Evolutionary conservation across 2,797 vertebrate genomes (phyloP), one percentile per base, ranked within the genome.

Genomic region (Aulostomus chinensis): DNA sequence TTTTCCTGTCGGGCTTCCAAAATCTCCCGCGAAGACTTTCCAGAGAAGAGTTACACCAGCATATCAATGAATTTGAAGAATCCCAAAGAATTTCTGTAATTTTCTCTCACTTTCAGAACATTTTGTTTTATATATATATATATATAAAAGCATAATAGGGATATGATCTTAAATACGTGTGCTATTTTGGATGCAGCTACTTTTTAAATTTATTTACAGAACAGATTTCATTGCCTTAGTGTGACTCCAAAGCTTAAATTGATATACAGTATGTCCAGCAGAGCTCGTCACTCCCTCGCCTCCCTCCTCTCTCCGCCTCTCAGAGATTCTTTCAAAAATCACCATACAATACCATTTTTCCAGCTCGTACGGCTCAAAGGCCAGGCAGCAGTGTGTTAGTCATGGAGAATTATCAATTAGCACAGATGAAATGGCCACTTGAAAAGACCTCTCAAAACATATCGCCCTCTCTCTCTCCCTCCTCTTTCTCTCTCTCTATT

Each of bases 351-450:
- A 24, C 55, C 50, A 76, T 84, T 83, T 78, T n/a, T 74, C 64
- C 68, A 79, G 73, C 70, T 49, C 52, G 60, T 4, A 21, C 14
- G 35, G 61, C 79, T 86, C 79, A 83, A 82, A 85, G 83, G 85
- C 81, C 73, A 78, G 78, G 77, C 74, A 59, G 71, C 55, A 33
- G 69, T 48, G 43, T 29, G 69, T 87, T 83, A 89, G 81, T 85
- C 80, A 84, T 42, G 67, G 76, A 71, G 76, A 73, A 86, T 87
- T 88, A 87, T 85, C 84, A 89, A 88, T 89, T 90, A 88, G 78
- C 75, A 70, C 70, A 81, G 80, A 79, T 86, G 81, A 88, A 87
- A 86, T 86, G 81, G 77, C 75, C 80, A 82, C 76, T 87, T 86
- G 73, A 89, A 85, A 83, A 80, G 68, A 76, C 75, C 73, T 78